Base-by-base conservation (phyloP, 2,797 vertebrate genomes). In the Girardinus metallicus region DNA sequence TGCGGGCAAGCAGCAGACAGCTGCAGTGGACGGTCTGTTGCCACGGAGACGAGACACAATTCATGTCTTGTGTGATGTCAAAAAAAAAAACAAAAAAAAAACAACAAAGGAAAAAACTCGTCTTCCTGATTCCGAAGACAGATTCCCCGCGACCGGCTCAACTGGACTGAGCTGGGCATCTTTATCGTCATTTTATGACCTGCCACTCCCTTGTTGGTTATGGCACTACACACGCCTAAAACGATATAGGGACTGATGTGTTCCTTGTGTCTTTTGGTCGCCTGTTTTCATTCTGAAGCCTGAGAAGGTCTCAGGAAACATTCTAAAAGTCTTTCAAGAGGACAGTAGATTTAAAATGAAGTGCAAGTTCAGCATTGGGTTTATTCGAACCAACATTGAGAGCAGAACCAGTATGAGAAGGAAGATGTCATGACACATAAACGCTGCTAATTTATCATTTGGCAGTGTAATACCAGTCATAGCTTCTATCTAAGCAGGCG, bases 71-170 rank as follows among this genome's bases (percentile, higher is more conserved):
- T 73, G 46, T 29, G 7, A 79, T 78, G 60, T 41, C 1, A 71
- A 70, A 74, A 82, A 26, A 36, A 2, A 18, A 0, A 55, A n/a
- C n/a, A 2, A 57, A 9, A 31, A 0, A 31, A 31, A 31, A 31
- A 23, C 23, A 39, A 34, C 7, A 60, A 29, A 13, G 1, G 82
- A 4, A 10, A 0, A 84, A 15, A 6, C 0, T 9, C 10, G 1
- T 77, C 85, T 89, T 89, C 89, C 89, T 85, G 81, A 86, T 91
- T 89, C 86, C 73, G 66, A 41, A 82, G 75, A 53, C 43, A 78
- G 74, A 90, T 89, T 85, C 75, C 55, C 73, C 29, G 51, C 46
- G 9, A 81, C 80, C 43, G 60, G 72, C 23, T 12, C 5, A 10
- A 77, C 80, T n/a, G 47, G 75, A 51, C 41, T 31, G 2, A 23